phyloP scores from a whole-genome alignment of 1,140 invertebrate species.

The Sinella curviseta region DNA sequence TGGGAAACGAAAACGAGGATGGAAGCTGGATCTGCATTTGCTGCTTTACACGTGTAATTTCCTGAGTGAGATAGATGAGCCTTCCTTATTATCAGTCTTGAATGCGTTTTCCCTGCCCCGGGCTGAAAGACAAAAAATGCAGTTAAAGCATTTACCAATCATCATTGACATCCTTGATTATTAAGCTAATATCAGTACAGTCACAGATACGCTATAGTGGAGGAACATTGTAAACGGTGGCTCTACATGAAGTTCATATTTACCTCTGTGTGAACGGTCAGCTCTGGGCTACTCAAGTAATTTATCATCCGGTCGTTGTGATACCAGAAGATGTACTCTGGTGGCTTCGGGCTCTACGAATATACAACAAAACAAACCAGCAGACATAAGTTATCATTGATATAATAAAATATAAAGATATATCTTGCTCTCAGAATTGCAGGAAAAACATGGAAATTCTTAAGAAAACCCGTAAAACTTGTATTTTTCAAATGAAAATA shows the following conservation, averaged over 20 bases:
- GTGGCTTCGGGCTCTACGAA: constrained; percentile 85
- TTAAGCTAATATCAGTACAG: background rate
- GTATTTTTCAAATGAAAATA: too few relatives aligned
- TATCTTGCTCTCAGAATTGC: too few relatives aligned
- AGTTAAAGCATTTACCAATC: constrained; percentile 44
- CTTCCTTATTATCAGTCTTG: constrained; percentile 50
- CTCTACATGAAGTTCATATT: too few relatives aligned
- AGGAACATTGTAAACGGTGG: constrained; percentile 36
- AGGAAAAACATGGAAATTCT: too few relatives aligned
- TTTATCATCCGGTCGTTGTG: constrained; percentile 61
- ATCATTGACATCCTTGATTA: background rate
- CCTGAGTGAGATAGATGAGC: constrained; percentile 49
- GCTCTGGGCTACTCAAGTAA: constrained; percentile 51
- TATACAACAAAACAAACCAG: too few relatives aligned
- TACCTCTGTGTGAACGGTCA: constrained; percentile 35
- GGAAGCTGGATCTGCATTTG: constrained; percentile 53
- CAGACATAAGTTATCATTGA: too few relatives aligned
- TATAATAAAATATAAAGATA: too few relatives aligned
- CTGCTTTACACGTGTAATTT: constrained; percentile 51
- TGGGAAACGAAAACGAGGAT: constrained; percentile 55
- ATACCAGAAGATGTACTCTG: constrained; percentile 88
- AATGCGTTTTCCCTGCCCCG: constrained; percentile 47
- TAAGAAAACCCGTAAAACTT: too few relatives aligned
- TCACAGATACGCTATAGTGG: constrained; percentile 44
- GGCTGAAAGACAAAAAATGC: too few relatives aligned